Evolutionary conservation across 2,113 vertebrate species (phyloP), one percentile per base, ranked within the genome.

Genomic region (Cephalopholis sonnerati): DNA sequence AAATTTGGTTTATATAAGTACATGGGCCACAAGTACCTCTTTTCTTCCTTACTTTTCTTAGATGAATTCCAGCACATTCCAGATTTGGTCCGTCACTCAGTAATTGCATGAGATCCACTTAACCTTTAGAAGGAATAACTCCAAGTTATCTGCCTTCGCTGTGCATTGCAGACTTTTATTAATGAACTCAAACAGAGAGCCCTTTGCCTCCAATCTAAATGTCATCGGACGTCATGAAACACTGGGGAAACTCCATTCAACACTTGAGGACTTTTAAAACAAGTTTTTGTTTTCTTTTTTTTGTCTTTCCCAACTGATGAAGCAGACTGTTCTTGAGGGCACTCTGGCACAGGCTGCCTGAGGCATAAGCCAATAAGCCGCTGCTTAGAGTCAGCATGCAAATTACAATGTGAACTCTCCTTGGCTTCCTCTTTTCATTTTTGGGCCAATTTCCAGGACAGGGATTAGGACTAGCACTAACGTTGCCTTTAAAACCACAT

Each of bases 171-270:
- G 68, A 90, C 70, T 89, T 79, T 77, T 79, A 87, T 88, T 90
- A 92, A 93, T 91, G 86, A 92, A 88, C 85, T 90, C 79, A 63
- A 91, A 83, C 75, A 58, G 70, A 76, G 87, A 88, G 83, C 77
- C 85, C 82, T 90, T 90, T 91, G 78, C 53, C 82, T 87, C 36
- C 54, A 53, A 79, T 87, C 79, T 82, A 92, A 93, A 94, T 93
- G 93, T 89, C 88, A 90, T 82, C n/a, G 22, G 75, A 84, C 69
- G 87, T 91, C 78, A 84, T 76, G 75, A 87, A 90, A 84, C 57
- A 39, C 74, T 67, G 15, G 50, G 41, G 69, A 81, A 90, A 59
- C 70, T 74, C 50, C 27, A 39, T 41, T 54, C 39, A 70, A 27
- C 16, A 32, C 77, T 80, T 20, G 7, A 90, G 76, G 77, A 91